Conservation (phyloP, 2,797 vertebrate species). For the Macropus fuliginosus region DNA sequence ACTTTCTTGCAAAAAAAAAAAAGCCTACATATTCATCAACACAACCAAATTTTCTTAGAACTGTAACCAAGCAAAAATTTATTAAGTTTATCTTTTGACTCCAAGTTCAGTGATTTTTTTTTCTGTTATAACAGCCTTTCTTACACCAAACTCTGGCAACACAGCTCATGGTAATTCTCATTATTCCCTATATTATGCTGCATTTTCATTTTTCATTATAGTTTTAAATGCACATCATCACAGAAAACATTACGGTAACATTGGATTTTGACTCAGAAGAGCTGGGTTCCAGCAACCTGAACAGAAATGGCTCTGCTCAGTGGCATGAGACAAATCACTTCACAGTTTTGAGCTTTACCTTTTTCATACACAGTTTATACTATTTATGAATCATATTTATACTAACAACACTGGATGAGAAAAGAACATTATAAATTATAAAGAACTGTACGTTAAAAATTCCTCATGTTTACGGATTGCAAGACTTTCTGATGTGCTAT, state of each 20-base stretch:
- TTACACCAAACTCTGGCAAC: background rate
- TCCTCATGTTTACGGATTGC: no score
- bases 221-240: background rate
- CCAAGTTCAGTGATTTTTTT: background rate
- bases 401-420: no score
- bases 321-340: no score
- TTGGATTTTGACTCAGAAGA: background rate
- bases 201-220: background rate
- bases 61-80: background rate
- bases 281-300: background rate
- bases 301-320: background rate
- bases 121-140: background rate
- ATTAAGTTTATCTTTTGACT: background rate
- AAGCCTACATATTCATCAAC: background rate
- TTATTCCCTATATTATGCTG: background rate
- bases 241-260: background rate
- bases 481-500: no score
- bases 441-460: no score
- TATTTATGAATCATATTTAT: no score
- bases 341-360: no score
- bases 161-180: background rate
- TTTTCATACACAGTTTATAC: no score
- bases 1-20: constrained; percentile 27
- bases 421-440: no score
- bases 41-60: background rate